Percentiles rank a stretch among this genome's conserved stretches.
Conservation (phyloP, 2,113 vertebrate species). For the Oncorhynchus nerka region DNA sequence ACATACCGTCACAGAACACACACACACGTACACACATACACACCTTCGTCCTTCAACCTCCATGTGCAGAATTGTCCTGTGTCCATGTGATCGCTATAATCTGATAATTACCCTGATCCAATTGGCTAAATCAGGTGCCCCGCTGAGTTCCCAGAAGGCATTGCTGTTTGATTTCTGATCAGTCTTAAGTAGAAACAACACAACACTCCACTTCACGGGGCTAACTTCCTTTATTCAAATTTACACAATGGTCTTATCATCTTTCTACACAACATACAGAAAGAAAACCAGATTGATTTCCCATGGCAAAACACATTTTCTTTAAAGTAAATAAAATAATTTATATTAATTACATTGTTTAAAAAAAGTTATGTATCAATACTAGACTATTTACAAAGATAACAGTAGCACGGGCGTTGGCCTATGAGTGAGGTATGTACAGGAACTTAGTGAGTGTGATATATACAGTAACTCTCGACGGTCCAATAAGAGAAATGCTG, state of each 20-base stretch:
- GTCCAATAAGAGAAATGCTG: not conserved
- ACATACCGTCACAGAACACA: too few species aligned
- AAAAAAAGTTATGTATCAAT: conserved; percentile 54
- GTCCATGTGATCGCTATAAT: conserved; percentile 68
- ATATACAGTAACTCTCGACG: not conserved
- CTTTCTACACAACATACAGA: conserved; percentile 51
- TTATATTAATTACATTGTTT: conserved; percentile 54
- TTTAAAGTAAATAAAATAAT: conserved; percentile 51
- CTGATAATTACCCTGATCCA: conserved; percentile 69
- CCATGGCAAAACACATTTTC: conserved; percentile 40
- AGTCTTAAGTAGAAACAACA: conserved; percentile 48
- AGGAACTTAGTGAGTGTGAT: not conserved
- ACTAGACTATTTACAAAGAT: conserved; percentile 76
- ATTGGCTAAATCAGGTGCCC: conserved; percentile 64
- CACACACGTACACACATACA: too few species aligned
- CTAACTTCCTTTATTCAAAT: conserved; percentile 64
- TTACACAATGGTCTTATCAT: conserved; percentile 29
- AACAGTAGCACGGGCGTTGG: conserved; percentile 45
- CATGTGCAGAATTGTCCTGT: conserved; percentile 59
- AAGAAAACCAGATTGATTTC: conserved; percentile 23
- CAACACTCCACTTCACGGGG: conserved; percentile 23
- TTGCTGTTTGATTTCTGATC: conserved; percentile 26
- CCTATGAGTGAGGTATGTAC: conserved; percentile 46
- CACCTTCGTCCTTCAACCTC: conserved; percentile 6
- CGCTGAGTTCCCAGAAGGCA: conserved; percentile 36